A percentile compares a stretch with the other conserved stretches of the same genome.
Evolutionary conservation across 1,140 invertebrate species (phyloP).

Genomic region (Drosophila nasuta): DNA sequence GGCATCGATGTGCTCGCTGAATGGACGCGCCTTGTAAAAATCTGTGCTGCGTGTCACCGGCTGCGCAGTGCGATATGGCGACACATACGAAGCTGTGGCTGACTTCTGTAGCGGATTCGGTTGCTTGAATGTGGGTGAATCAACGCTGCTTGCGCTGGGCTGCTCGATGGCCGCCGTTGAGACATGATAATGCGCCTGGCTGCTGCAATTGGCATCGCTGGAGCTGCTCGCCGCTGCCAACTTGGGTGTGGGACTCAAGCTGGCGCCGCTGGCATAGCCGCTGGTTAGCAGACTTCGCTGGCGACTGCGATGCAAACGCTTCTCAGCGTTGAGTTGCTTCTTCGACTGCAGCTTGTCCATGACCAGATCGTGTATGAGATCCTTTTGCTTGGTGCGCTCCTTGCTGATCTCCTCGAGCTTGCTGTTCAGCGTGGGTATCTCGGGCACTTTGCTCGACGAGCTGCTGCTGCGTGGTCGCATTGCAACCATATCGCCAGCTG

Average conservation of each 20-base stretch:
- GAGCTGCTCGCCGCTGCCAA: slow-evolving; percentile 67
- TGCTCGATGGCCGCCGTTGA: slow-evolving; percentile 59
- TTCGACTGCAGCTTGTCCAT: slow-evolving; percentile 91
- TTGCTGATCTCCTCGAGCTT: slow-evolving; percentile 88
- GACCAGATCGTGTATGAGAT: slow-evolving; percentile 90
- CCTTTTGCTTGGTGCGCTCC: slow-evolving; percentile 89
- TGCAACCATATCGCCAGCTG: slow-evolving; percentile 1
- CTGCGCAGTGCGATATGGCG: slow-evolving; percentile 68
- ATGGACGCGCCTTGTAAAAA: slow-evolving; percentile 73
- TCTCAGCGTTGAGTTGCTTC: slow-evolving; percentile 88
- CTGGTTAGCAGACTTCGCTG: slow-evolving; percentile 78
- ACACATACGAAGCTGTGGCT: slow-evolving; percentile 69
- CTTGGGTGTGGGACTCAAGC: slow-evolving; percentile 76
- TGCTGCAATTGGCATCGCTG: slow-evolving; percentile 75
- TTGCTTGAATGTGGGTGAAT: slow-evolving; percentile 8
- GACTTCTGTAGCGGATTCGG: slow-evolving; percentile 69
- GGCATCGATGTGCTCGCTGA: slow-evolving; percentile 72
- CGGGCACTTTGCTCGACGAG: slow-evolving; percentile 74
- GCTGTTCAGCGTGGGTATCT: slow-evolving; percentile 75
- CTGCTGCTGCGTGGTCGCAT: slow-evolving; percentile 66
- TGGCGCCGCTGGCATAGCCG: slow-evolving; percentile 73
- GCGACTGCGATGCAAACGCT: slow-evolving; percentile 85
- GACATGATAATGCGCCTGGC: slow-evolving; percentile 77
- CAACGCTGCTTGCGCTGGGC: background rate
- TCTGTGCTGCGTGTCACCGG: slow-evolving; percentile 38